Evolutionary conservation across 92 coral and sea anemone genomes (phyloP), one percentile per base, ranked within the genome.

Genomic region (Phenganax stokvisi): DNA sequence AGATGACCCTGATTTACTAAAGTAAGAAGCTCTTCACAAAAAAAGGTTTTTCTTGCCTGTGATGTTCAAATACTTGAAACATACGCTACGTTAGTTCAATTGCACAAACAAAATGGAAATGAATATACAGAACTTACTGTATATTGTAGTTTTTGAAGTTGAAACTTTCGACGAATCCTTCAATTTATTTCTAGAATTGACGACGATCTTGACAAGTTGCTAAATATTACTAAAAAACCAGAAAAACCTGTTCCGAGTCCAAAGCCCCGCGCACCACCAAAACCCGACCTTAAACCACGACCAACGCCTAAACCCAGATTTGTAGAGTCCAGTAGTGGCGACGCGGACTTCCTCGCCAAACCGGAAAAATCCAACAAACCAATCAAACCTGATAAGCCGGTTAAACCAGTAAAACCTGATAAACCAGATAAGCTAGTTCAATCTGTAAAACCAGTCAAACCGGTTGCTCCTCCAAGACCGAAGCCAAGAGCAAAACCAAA

Each of bases 201-300:
- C 57, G 98, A 92, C 80, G 92, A 94, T 79, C 86, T 94, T 30
- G 98, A 94, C 82, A 91, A 90, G 57, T 86, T 94, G 53, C 91
- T 94, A 62, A 84, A 80, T 47, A 72, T 78, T 63, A 77, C 87
- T 20, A 58, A 85, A 70, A 94, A 94, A 69, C 87, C 92, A 80
- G 83, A 51, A 9, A 54, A 65, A 51, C 90, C 87, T 75, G 88
- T 91, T 10, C 82, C 89, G 7, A 93, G 88, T 79, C 93, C 97
- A 76, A 71, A 72, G 72, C 83, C 54, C 84, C 88, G 77, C 53
- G 60, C 89, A 30, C 47, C 85, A 76, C 66, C 96, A 0, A 94
- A 90, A 79, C 98, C 97, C 6, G 90, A 94, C 53, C 92, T 94
- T 6, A 94, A 92, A 72, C 98, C 98, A 11, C 92, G 92, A 62